Evolutionary conservation across 2,797 vertebrate species (phyloP).

Genomic region (Labroides dimidiatus): DNA sequence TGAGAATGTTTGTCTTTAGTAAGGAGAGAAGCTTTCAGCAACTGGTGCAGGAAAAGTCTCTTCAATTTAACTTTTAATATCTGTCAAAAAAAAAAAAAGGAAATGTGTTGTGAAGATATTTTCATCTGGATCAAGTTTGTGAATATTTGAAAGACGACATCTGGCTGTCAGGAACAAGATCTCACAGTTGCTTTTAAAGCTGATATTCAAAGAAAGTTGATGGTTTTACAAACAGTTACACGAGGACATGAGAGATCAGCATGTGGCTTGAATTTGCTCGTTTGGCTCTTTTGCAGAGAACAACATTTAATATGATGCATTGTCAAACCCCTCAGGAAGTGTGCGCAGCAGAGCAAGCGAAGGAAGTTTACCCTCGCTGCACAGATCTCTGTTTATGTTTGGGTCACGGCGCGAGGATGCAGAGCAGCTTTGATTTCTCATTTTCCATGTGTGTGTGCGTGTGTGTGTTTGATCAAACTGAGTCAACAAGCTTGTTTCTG

Average conservation of each 20-base stretch:
- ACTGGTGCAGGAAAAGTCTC: neutral
- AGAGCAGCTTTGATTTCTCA: constrained; percentile 45
- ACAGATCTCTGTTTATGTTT: constrained; percentile 79
- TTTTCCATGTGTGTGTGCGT: constrained; percentile 13
- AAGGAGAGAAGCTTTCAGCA: neutral
- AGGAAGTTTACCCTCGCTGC: constrained; percentile 78
- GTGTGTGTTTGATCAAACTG: constrained; percentile 50
- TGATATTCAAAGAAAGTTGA: neutral
- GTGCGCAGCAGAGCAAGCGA: constrained; percentile 73
- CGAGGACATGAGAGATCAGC: constrained; percentile 30
- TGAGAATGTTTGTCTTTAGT: neutral
- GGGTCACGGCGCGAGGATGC: constrained; percentile 61
- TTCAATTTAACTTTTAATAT: neutral
- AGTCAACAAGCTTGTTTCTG: constrained; percentile 70
- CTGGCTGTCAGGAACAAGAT: too few species aligned
- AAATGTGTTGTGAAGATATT: neutral
- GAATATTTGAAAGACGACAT: too few species aligned
- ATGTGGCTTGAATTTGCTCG: constrained; percentile 66
- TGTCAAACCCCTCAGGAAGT: constrained; percentile 75
- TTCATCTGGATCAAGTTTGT: neutral
- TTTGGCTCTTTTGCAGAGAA: constrained; percentile 31
- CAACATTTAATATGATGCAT: constrained; percentile 55
- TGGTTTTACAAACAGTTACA: constrained; percentile 2
- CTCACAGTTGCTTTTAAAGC: too few species aligned
- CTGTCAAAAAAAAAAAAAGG: neutral